Evolutionary conservation across 1,140 invertebrate species (phyloP), one percentile per base, ranked within the genome.

Genomic region (Rhynchophorus ferrugineus): DNA sequence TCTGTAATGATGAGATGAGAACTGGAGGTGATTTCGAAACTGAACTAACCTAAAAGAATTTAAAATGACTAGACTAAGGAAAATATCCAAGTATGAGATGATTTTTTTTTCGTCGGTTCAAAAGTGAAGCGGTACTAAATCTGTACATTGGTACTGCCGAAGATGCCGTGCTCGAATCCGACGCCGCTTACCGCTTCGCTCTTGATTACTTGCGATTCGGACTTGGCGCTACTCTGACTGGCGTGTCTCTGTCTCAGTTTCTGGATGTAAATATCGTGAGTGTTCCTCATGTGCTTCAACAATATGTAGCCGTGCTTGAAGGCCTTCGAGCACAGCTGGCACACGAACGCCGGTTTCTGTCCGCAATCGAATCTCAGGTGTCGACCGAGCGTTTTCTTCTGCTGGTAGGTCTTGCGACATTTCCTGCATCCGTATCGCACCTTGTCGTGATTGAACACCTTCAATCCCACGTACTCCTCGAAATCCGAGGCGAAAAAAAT

Each of bases 311-410:
- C 75, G 18, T 75, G 69, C 51, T 70, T 75, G 33, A 71, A 72
- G 46, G 65, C 69, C 56, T 75, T 72, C 34, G 65, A 62, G 55
- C 76, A 78, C 21, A 75, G 52, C n/a, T 69, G 61, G 60, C 78
- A 82, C 60, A 77, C 72, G 70, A 83, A 86, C 54, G 77, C 75
- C 1, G 82, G 82, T 49, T 75, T 73, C 56, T 82, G 78, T 9
- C 80, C 78, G 65, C 84, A 86, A 64, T 76, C 75, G 36, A 68
- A 69, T 38, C 66, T 59, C 17, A 75, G 58, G 60, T 77, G 75
- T 39, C 69, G 61, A 6, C 60, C 66, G 33, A 77, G 57, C 3
- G 72, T 74, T 64, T 75, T 75, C 60, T 76, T 76, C 63, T 76
- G 74, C 61, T 74, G 73, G 65, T 77, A 77, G 51, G 73, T 75